Conservation (phyloP, 30 jellyfish, hydroid and myxozoan species). For the Hydra vulgaris region DNA sequence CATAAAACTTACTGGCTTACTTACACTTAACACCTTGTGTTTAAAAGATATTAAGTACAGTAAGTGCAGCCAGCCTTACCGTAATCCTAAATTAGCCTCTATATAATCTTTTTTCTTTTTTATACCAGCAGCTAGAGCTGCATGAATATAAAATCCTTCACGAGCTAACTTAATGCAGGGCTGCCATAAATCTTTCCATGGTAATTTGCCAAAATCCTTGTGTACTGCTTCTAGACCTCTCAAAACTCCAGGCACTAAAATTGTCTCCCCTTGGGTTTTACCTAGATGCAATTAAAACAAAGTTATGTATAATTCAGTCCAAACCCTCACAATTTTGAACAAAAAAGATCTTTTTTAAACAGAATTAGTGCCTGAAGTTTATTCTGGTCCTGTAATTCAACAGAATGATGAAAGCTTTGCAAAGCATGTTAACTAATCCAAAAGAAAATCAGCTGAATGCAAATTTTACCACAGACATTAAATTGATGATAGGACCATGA, state of each 20-base stretch:
- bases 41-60: background rate
- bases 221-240: conserved; percentile 96
- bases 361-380: conserved; percentile 31
- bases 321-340: background rate
- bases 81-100: conserved; percentile 83
- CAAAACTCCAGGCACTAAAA: conserved; percentile 97
- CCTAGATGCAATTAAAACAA: conserved; percentile 27
- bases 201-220: conserved; percentile 75
- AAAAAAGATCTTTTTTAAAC: conserved; percentile 3
- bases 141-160: conserved; percentile 87
- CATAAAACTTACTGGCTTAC: background rate
- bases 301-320: background rate
- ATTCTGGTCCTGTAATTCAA: conserved; percentile 28
- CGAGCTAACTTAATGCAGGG: conserved; percentile 91
- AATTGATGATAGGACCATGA: background rate
- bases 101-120: conserved; percentile 83
- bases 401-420: background rate
- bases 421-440: conserved; percentile 1
- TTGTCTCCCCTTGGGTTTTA: conserved; percentile 96
- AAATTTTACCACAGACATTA: background rate
- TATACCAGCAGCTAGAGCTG: conserved; percentile 85
- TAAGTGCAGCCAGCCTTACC: conserved; percentile 40
- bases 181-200: conserved; percentile 85
- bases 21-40: background rate
- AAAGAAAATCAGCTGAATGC: conserved; percentile 7